Evolutionary conservation across 2,797 vertebrate species (phyloP).

Genomic region (Pangasius macronema): DNA sequence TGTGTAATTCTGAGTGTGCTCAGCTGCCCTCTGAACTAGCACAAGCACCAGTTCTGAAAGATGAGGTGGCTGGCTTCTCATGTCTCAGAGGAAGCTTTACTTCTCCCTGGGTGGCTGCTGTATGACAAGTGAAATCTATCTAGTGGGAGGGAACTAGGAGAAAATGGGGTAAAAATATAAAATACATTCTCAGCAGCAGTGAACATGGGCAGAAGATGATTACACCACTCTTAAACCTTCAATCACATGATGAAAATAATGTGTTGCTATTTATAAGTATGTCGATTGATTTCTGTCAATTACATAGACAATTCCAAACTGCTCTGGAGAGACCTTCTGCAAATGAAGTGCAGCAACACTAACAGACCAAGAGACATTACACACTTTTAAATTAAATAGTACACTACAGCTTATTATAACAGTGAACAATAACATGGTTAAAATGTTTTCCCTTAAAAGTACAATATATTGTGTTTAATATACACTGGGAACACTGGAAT

Average conservation of each 20-base stretch:
- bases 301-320: background rate
- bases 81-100: background rate
- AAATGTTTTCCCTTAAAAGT: conserved; percentile 24
- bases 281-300: conserved; percentile 15
- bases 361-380: background rate
- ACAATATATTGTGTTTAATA: conserved; percentile 54
- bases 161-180: background rate
- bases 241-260: background rate
- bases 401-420: conserved; percentile 6
- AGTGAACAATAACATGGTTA: conserved; percentile 31
- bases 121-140: background rate
- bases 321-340: conserved; percentile 15
- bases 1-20: background rate
- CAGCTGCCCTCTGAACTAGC: background rate
- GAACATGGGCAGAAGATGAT: background rate
- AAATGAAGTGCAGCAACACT: conserved; percentile 24
- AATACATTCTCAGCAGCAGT: background rate
- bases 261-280: conserved; percentile 12
- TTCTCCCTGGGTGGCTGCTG: background rate
- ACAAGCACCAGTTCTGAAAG: background rate
- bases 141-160: background rate
- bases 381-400: conserved; percentile 15
- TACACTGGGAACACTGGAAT: conserved; percentile 34
- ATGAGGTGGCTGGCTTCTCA: background rate
- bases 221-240: background rate